phyloP scores from a whole-genome alignment of 92 coral and sea anemone species.

The Porites rus region DNA sequence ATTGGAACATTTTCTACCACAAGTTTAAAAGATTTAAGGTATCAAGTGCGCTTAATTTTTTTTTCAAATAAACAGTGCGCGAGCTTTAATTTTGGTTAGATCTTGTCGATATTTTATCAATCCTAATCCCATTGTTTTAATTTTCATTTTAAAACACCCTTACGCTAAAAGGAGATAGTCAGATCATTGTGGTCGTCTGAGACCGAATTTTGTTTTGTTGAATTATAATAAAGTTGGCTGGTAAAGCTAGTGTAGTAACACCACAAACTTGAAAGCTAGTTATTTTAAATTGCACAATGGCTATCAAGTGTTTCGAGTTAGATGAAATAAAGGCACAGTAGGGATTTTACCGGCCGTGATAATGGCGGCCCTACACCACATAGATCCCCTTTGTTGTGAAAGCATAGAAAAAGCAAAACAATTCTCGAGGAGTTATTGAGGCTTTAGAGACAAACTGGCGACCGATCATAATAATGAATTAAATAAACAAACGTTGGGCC shows the following conservation, averaged over 20 bases:
- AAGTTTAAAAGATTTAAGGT: not conserved
- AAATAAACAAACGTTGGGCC: constrained; percentile 36
- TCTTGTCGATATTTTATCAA: not conserved
- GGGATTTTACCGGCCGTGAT: constrained; percentile 4
- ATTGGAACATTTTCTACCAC: not conserved
- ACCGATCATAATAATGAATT: constrained; percentile 23
- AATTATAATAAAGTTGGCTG: not conserved
- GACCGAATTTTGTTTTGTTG: not conserved
- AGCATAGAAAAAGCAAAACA: constrained; percentile 29
- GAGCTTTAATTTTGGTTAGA: not conserved
- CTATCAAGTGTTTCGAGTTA: constrained; percentile 9
- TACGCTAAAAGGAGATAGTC: not conserved
- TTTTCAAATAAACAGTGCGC: not conserved
- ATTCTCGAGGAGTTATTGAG: constrained; percentile 43
- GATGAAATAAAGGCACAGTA: constrained; percentile 8
- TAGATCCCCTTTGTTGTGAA: constrained; percentile 26
- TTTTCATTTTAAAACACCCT: not conserved
- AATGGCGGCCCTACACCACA: constrained; percentile 9
- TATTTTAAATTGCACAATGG: constrained; percentile 17
- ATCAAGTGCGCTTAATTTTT: not conserved
- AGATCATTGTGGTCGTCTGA: not conserved
- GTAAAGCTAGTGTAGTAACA: not conserved
- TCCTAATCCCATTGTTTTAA: not conserved
- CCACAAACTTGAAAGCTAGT: not conserved
- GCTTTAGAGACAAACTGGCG: constrained; percentile 52